A percentile compares a stretch with the other conserved stretches of the same genome.
Evolutionary conservation across 2,797 vertebrate species (phyloP).

Genomic region (Gambelia wislizenii): DNA sequence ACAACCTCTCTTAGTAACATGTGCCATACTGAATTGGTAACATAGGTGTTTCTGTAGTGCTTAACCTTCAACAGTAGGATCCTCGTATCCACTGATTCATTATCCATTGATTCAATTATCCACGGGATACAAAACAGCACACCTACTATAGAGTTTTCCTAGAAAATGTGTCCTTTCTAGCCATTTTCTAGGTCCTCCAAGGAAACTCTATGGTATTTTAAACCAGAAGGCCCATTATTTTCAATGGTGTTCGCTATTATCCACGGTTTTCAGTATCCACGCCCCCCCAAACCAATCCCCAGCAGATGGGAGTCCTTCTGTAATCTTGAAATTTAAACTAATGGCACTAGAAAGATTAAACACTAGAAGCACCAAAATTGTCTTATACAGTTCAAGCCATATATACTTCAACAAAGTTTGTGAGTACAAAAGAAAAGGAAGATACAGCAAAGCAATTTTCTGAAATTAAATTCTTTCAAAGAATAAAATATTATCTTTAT

Average conservation of each 20-base stretch:
- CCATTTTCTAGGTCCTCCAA: too few relatives aligned
- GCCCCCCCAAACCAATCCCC: too few relatives aligned
- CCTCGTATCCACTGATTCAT: too few relatives aligned
- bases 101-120: too few relatives aligned
- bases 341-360: background rate
- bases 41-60: background rate
- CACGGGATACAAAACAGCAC: too few relatives aligned
- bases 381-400: background rate
- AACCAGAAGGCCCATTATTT: too few relatives aligned
- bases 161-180: too few relatives aligned
- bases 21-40: background rate
- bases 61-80: background rate
- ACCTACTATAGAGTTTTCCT: too few relatives aligned
- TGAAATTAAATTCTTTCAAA: background rate
- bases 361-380: background rate
- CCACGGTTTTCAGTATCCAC: too few relatives aligned
- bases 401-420: background rate
- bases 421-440: background rate
- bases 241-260: too few relatives aligned
- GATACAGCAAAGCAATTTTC: slow-evolving; percentile 21
- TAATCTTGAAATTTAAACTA: background rate
- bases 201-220: too few relatives aligned
- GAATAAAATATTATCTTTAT: slow-evolving; percentile 56
- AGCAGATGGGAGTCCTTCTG: too few relatives aligned
- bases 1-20: background rate